A percentile compares a stretch with the other conserved stretches of the same genome.
Conservation (phyloP, 2,888 invertebrate species). For the Ornithoptera priamus region DNA sequence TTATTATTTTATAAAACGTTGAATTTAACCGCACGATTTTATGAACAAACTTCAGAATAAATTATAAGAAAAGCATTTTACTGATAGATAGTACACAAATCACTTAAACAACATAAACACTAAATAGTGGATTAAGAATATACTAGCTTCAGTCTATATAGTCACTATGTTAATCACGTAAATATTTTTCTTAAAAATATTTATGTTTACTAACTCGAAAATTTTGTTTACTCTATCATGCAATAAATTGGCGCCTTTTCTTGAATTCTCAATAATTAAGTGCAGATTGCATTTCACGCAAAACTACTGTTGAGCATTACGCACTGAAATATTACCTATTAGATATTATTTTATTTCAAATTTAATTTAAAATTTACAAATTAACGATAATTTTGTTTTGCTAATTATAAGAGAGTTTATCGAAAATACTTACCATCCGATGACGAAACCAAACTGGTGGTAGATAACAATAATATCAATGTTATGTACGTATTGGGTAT, state of each 20-base stretch:
- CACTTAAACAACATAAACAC: not conserved
- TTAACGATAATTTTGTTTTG: not conserved
- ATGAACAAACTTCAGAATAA: too few species aligned
- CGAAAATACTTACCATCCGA: constrained; percentile 64
- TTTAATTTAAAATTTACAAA: not conserved
- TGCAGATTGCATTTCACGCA: not conserved
- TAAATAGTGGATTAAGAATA: not conserved
- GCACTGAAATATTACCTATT: not conserved
- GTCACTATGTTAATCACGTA: too few species aligned
- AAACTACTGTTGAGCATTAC: not conserved
- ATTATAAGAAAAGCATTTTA: too few species aligned
- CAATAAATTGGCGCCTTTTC: not conserved
- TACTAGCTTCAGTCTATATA: not conserved
- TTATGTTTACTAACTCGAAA: not conserved
- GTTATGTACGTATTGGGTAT: constrained; percentile 5
- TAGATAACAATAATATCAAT: constrained; percentile 24
- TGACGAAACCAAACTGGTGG: constrained; percentile 54
- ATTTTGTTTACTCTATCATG: not conserved
- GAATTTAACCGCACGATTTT: not conserved
- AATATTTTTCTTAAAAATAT: too few species aligned
- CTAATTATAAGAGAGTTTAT: not conserved
- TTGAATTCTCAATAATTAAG: not conserved
- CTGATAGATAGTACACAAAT: too few species aligned
- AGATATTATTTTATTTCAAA: not conserved
- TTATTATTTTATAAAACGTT: not conserved